Conservation (phyloP, 2,888 invertebrate genomes). For the Conops quadrifasciatus region DNA sequence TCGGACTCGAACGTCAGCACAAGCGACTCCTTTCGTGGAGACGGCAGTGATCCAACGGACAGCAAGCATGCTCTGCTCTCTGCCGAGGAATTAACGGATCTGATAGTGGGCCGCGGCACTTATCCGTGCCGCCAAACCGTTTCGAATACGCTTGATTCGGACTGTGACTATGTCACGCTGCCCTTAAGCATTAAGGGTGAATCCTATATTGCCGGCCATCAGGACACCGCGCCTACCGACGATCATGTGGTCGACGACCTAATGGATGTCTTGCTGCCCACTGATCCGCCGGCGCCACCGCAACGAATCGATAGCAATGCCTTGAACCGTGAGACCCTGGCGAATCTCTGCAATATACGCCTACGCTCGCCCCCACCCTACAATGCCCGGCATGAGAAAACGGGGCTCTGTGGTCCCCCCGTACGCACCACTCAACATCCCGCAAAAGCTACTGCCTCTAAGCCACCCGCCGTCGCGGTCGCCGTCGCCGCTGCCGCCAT, state of each 20-base stretch:
- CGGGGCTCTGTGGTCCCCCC: slow-evolving; percentile 64
- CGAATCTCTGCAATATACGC: slow-evolving; percentile 65
- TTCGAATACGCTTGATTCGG: slow-evolving; percentile 85
- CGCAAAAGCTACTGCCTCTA: slow-evolving; percentile 31
- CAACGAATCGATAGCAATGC: slow-evolving; percentile 73
- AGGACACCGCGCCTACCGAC: slow-evolving; percentile 71
- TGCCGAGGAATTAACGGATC: slow-evolving; percentile 83
- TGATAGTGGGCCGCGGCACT: slow-evolving; percentile 81
- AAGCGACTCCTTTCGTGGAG: slow-evolving; percentile 83
- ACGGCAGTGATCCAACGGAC: slow-evolving; percentile 88
- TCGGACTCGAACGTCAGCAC: slow-evolving; percentile 84
- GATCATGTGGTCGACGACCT: slow-evolving; percentile 58
- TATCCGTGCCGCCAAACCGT: slow-evolving; percentile 80
- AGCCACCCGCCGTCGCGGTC: background rate
- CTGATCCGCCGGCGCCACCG: slow-evolving; percentile 75
- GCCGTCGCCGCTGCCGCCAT: slow-evolving; percentile 9
- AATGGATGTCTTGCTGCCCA: slow-evolving; percentile 65
- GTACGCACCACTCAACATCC: slow-evolving; percentile 43
- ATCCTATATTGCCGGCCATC: slow-evolving; percentile 70
- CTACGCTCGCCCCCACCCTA: slow-evolving; percentile 74
- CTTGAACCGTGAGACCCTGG: slow-evolving; percentile 62
- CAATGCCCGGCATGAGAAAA: slow-evolving; percentile 72
- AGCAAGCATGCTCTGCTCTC: slow-evolving; percentile 78
- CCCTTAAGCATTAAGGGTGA: slow-evolving; percentile 70
- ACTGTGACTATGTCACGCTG: slow-evolving; percentile 88